Percentiles rank a stretch among this genome's conserved stretches.
Evolutionary conservation across 2,888 invertebrate genomes (phyloP).

Genomic region (Minunthozetes semirufus): DNA sequence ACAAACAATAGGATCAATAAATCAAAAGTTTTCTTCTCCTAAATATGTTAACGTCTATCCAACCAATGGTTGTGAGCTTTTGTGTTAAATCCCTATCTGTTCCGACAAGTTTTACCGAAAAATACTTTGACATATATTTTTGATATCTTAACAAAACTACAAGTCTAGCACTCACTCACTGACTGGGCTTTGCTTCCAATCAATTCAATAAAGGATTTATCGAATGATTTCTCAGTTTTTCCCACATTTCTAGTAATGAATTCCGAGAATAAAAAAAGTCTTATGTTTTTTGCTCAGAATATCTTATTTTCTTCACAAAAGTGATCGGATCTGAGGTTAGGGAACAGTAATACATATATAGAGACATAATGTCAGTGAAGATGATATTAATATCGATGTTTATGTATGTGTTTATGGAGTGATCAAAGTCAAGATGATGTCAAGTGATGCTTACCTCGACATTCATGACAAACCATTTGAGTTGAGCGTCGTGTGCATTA

Average conservation of each 20-base stretch:
- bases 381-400: not conserved
- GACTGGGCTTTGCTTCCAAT: no score
- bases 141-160: not conserved
- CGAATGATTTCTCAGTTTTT: no score
- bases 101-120: not conserved
- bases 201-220: no score
- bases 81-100: not conserved
- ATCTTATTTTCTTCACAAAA: not conserved
- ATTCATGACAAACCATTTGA: conserved; percentile 36
- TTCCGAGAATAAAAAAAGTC: no score
- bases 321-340: not conserved
- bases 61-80: not conserved
- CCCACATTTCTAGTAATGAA: no score
- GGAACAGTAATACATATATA: not conserved
- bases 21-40: conserved; percentile 11
- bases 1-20: conserved; percentile 11
- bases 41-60: not conserved
- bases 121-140: not conserved
- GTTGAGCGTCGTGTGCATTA: conserved; percentile 27
- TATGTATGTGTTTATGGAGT: conserved; percentile 3
- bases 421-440: conserved; percentile 16
- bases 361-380: not conserved
- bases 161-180: no score
- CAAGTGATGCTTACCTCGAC: conserved; percentile 33
- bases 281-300: no score